Evolutionary conservation across 2,888 invertebrate species (phyloP).

Genomic region (Synergus laeviventris): DNA sequence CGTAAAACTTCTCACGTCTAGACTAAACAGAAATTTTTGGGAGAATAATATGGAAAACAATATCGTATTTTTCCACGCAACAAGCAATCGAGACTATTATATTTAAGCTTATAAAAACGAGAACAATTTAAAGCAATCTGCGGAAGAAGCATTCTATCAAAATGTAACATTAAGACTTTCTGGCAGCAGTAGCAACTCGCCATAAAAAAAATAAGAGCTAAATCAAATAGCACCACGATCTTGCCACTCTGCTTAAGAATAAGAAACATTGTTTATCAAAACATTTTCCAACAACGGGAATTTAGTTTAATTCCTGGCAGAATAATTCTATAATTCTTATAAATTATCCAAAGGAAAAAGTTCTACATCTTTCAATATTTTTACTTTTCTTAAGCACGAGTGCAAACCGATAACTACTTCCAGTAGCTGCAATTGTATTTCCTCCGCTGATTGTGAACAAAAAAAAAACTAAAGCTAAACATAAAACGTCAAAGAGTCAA

Average conservation of each 20-base stretch:
- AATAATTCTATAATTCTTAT: too few relatives aligned
- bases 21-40: not conserved
- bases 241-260: not conserved
- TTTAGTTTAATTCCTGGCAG: too few relatives aligned
- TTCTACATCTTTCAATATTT: not conserved
- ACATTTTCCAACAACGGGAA: not conserved
- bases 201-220: not conserved
- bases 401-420: not conserved
- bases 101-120: not conserved
- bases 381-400: not conserved
- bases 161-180: conserved; percentile 2
- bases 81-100: conserved; percentile 16
- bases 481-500: conserved; percentile 47
- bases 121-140: conserved; percentile 11
- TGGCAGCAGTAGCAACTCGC: not conserved
- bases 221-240: conserved; percentile 10
- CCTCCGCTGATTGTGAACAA: not conserved
- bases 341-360: too few relatives aligned
- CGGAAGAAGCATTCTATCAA: conserved; percentile 3
- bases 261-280: not conserved
- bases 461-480: conserved; percentile 44
- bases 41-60: not conserved
- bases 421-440: not conserved
- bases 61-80: not conserved
- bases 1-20: conserved; percentile 3